Percentiles rank a stretch among this genome's conserved stretches.
These are phyloP conservation scores for Sinhomidia bicolor DNA, from an alignment of 2,888 invertebrate species.

Conservation along the genomic window DNA sequence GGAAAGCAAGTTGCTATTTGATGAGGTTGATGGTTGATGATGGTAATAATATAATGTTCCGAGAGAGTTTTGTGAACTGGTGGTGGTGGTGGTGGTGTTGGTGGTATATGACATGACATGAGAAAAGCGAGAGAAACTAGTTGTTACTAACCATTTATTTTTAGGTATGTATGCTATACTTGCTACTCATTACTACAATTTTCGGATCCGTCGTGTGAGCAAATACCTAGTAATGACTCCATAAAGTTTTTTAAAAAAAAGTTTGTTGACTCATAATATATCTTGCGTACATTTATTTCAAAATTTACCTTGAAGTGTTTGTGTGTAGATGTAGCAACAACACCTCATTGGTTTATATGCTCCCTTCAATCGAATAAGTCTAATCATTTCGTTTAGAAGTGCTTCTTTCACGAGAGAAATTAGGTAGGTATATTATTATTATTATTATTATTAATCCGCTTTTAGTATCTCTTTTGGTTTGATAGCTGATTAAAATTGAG, in stretches of 20 bases:
- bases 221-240: neutral
- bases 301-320: neutral
- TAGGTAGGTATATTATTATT: too few species aligned
- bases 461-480: too few species aligned
- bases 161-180: too few species aligned
- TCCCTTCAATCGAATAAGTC: too few species aligned
- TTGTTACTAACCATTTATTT: neutral
- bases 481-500: too few species aligned
- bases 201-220: neutral
- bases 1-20: neutral
- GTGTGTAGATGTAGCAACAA: neutral
- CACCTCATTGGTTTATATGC: too few species aligned
- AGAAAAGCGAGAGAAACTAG: neutral
- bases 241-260: slow-evolving; percentile 24
- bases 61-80: too few species aligned
- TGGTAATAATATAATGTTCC: too few species aligned
- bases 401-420: too few species aligned
- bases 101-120: slow-evolving; percentile 12
- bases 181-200: too few species aligned
- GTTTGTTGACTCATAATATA: slow-evolving; percentile 29
- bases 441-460: too few species aligned
- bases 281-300: slow-evolving; percentile 11
- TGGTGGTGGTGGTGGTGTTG: neutral
- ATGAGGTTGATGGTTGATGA: neutral
- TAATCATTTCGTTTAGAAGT: too few species aligned